Evolutionary conservation across 37 sponge, comb jelly and placozoan genomes (phyloP).

Genomic region (Halisarca cf. caerulea): DNA sequence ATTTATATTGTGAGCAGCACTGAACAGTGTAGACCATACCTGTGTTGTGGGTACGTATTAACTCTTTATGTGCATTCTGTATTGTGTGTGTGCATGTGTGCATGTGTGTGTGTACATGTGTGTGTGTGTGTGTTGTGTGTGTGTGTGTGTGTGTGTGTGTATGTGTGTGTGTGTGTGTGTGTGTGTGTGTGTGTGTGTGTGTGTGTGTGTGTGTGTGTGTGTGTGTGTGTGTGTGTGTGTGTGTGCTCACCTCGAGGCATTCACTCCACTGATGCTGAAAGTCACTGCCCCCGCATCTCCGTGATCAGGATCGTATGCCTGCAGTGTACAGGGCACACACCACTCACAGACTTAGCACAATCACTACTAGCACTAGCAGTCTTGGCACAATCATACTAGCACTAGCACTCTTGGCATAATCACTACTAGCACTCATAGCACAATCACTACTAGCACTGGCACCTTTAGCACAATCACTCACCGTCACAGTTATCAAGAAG

Average conservation of each 20-base stretch:
- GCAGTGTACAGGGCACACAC: not conserved
- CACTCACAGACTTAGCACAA: no score
- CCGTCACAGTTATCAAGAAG: not conserved
- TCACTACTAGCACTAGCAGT: no score
- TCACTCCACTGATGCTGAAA: not conserved
- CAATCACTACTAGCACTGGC: no score
- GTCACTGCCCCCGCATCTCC: constrained; percentile 8
- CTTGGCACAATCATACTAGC: not conserved
- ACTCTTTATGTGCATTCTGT: no score
- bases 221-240: constrained; percentile 29
- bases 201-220: constrained; percentile 27
- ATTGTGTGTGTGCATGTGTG: no score
- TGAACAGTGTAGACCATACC: no score
- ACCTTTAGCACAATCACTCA: no score
- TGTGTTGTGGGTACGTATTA: no score
- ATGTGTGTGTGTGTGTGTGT: not conserved
- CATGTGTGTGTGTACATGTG: no score
- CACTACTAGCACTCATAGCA: not conserved
- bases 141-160: constrained; percentile 2
- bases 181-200: constrained; percentile 15
- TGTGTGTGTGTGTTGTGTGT: no score
- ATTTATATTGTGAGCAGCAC: no score
- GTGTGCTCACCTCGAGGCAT: not conserved
- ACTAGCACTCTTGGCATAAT: not conserved
- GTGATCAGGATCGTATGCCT: constrained; percentile 46